Evolutionary conservation across 2,113 vertebrate genomes (phyloP).

Genomic region (Bufo bufo): DNA sequence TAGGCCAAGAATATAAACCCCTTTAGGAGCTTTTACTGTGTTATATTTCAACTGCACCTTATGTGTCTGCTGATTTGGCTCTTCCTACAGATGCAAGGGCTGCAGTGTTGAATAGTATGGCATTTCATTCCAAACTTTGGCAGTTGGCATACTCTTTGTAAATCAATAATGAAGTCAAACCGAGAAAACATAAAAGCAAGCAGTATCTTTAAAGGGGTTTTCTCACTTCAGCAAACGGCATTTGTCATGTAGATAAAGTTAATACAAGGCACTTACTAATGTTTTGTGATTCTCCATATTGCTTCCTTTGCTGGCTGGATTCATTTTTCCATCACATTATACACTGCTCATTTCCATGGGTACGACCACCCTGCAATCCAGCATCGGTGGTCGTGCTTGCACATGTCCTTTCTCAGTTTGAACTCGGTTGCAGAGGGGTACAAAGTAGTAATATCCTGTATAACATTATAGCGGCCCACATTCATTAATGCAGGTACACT

Average conservation of each 20-base stretch:
- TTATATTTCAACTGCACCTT: background rate
- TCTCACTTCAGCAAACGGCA: too few species aligned
- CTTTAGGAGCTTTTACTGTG: background rate
- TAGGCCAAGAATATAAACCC: too few species aligned
- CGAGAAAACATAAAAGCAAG: background rate
- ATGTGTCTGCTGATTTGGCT: conserved; percentile 9
- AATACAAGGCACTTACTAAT: too few species aligned
- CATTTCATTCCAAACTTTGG: conserved; percentile 21
- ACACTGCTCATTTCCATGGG: too few species aligned
- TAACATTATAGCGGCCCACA: background rate
- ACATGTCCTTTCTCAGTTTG: background rate
- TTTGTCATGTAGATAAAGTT: too few species aligned
- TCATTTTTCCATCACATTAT: too few species aligned
- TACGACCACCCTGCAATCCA: too few species aligned
- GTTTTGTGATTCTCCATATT: too few species aligned
- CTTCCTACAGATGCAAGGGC: conserved; percentile 3
- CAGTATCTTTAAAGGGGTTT: background rate
- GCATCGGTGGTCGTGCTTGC: too few species aligned
- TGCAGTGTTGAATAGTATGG: conserved; percentile 33
- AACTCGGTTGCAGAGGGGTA: background rate
- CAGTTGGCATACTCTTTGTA: background rate
- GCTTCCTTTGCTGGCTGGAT: too few species aligned
- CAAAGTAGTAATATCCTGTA: background rate
- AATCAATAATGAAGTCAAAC: conserved; percentile 35
- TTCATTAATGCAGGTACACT: background rate